Conservation (phyloP, 2,113 vertebrate genomes). For the Ptyas mucosa region DNA sequence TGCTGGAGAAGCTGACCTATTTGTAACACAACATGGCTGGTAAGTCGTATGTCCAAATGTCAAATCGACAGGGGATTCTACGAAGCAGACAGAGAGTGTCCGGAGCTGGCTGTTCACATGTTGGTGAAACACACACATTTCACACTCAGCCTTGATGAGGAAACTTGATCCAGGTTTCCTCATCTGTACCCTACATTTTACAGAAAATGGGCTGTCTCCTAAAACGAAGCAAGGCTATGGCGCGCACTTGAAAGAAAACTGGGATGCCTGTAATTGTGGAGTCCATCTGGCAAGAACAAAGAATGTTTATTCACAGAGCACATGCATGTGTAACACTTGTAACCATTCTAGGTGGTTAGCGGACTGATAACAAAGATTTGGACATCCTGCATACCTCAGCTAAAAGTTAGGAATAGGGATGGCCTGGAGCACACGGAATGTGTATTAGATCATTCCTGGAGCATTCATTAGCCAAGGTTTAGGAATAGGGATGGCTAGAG, state of each 20-base stretch:
- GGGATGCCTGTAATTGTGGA: background rate
- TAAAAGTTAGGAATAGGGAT: background rate
- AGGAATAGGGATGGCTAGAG: background rate
- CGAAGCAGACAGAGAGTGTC: background rate
- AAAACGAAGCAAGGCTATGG: background rate
- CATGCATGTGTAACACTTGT: background rate
- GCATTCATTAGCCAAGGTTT: background rate
- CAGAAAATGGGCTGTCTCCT: background rate
- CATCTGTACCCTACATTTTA: background rate
- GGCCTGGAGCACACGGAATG: background rate
- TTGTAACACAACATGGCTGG: background rate
- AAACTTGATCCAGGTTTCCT: background rate
- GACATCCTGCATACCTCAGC: background rate
- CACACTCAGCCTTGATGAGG: background rate
- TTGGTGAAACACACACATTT: background rate
- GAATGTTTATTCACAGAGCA: background rate
- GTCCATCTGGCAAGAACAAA: background rate
- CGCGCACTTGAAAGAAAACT: background rate
- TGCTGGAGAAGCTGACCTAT: background rate
- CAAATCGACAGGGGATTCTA: background rate
- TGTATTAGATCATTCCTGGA: background rate
- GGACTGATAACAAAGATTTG: background rate
- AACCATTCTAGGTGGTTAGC: background rate
- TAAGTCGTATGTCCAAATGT: background rate
- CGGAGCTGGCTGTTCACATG: background rate